Evolutionary conservation across 37 sponge, comb jelly and placozoan genomes (phyloP).

Genomic region (Diacarnus erythraeanus): DNA sequence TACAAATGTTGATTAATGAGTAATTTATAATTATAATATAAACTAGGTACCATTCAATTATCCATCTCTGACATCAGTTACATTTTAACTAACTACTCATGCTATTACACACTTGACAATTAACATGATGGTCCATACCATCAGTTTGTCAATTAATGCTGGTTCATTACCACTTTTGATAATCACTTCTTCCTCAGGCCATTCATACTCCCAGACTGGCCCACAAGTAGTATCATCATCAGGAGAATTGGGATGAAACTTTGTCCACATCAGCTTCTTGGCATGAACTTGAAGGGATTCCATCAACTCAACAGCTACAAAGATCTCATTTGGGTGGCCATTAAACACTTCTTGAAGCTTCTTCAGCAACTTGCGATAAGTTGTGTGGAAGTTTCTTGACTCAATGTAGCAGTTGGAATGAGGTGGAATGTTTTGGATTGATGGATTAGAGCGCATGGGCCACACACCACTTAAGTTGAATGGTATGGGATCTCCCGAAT

Average conservation of each 20-base stretch:
- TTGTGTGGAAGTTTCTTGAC: slow-evolving; percentile 51
- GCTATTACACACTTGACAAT: no score
- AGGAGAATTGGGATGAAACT: neutral
- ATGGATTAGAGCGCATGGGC: slow-evolving; percentile 76
- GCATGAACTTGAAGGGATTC: slow-evolving; percentile 57
- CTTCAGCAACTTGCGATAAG: slow-evolving; percentile 33
- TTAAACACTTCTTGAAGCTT: slow-evolving; percentile 54
- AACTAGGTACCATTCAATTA: no score
- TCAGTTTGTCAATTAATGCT: no score
- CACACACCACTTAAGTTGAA: slow-evolving; percentile 63
- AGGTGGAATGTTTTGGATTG: neutral
- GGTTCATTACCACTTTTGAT: no score
- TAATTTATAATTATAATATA: no score
- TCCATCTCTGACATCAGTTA: no score
- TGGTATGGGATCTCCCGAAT: slow-evolving; percentile 32
- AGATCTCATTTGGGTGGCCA: slow-evolving; percentile 31
- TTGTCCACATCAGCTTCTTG: slow-evolving; percentile 38
- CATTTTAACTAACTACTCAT: no score
- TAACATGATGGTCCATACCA: no score
- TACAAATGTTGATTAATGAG: no score
- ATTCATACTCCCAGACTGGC: slow-evolving; percentile 71
- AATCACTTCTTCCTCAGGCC: no score
- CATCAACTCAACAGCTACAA: slow-evolving; percentile 48
- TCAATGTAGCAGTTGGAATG: slow-evolving; percentile 43
- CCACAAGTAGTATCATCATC: slow-evolving; percentile 51